Evolutionary conservation across 2,888 invertebrate genomes (phyloP), one percentile per base, ranked within the genome.

Genomic region (Pachymerium ferrugineum): DNA sequence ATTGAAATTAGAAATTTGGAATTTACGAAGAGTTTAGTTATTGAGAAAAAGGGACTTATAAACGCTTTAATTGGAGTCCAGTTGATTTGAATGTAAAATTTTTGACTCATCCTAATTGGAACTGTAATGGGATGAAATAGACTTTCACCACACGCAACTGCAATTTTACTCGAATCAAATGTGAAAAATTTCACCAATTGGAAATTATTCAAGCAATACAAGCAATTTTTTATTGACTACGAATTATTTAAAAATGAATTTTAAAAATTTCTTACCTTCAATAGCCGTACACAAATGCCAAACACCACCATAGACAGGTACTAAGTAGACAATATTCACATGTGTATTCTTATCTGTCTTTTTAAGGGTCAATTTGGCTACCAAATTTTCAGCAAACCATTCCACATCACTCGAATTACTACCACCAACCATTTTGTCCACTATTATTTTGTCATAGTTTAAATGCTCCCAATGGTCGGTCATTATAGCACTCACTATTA

Each of bases 391-490:
- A 75, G 92, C 85, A 77, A 91, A 86, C 91, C 91, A 92, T 78
- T 89, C 88, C 77, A 90, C 82, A 72, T 67, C 42, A 8, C 12
- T 74, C 25, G 12, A 6, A 22, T 74, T 75, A 25, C n/a, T 29
- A 5, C 8, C 8, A 8, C 28, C 5, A 19, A 74, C 68, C 33
- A 75, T 68, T 29, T 38, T 31, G 6, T 28, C 69, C 30, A 91
- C 84, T 35, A 86, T 85, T 0, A 85, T 83, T 38, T 85, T 85
- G 82, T 92, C 89, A 91, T 93, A 94, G 75, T 87, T 87, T 77
- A 94, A 90, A 81, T 91, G 89, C 84, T 94, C 94, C 93, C 94
- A 94, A 82, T 93, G 91, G 81, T 93, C 91, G 75, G 92, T 92
- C 90, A 93, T 92, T 81, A 94, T 91, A 77, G 93, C 91, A 2